These are phyloP conservation scores for Ectropis grisescens DNA, from an alignment of 1,140 invertebrate species.

Conservation along the genomic window DNA sequence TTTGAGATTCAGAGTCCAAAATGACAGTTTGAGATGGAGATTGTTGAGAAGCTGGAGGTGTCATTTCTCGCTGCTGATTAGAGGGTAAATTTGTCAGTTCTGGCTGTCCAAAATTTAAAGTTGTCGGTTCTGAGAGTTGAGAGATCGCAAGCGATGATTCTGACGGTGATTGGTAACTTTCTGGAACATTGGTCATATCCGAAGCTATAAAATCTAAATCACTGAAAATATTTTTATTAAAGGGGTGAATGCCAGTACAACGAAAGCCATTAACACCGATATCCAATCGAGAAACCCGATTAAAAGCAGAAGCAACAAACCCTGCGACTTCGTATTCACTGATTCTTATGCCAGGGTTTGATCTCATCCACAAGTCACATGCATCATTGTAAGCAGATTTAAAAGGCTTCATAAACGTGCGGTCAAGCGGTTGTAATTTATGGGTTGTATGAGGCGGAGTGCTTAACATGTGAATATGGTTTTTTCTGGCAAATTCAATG, in stretches of 20 bases:
- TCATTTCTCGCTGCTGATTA: too few species aligned
- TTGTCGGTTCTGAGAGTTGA: too few species aligned
- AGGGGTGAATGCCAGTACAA: conserved; percentile 34
- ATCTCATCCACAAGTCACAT: conserved; percentile 31
- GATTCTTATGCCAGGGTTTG: conserved; percentile 21
- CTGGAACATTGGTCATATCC: conserved; percentile 22
- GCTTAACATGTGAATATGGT: conserved; percentile 40
- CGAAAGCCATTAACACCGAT: conserved; percentile 31
- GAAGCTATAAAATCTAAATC: conserved; percentile 24
- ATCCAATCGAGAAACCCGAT: conserved; percentile 27
- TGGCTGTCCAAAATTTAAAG: too few species aligned
- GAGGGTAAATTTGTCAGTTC: too few species aligned
- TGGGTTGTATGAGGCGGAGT: conserved; percentile 39
- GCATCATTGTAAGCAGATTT: conserved; percentile 33
- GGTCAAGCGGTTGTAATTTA: conserved; percentile 37
- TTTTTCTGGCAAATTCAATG: conserved; percentile 30
- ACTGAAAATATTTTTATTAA: conserved; percentile 24
- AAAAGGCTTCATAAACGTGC: conserved; percentile 42
- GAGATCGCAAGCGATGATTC: too few species aligned
- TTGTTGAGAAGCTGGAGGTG: too few species aligned
- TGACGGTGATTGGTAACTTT: conserved; percentile 9
- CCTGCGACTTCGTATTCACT: conserved; percentile 19
- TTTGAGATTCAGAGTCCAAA: too few species aligned
- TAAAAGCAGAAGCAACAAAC: conserved; percentile 32
- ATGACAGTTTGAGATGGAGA: too few species aligned